phyloP scores from a whole-genome alignment of 2,797 vertebrate genomes.

The Ptychadena robeensis region DNA sequence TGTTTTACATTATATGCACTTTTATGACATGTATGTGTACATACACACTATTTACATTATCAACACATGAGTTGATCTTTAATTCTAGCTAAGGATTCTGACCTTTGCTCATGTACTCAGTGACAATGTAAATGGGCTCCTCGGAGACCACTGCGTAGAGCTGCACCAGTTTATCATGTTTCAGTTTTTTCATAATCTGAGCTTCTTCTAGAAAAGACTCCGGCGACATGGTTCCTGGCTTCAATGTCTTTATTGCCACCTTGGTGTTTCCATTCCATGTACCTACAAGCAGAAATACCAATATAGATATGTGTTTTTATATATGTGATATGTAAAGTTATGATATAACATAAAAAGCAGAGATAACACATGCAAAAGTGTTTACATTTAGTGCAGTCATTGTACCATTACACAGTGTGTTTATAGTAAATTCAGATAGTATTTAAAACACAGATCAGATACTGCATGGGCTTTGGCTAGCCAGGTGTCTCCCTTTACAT shows the following conservation, averaged over 20 bases:
- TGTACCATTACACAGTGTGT: no score
- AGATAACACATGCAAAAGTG: not conserved
- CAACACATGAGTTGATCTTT: no score
- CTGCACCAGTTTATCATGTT: constrained; percentile 95
- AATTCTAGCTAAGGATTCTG: constrained; percentile 8
- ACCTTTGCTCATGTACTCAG: constrained; percentile 98
- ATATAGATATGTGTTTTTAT: not conserved
- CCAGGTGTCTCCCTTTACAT: not conserved
- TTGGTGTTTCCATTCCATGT: constrained; percentile 98
- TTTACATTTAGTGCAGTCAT: not conserved
- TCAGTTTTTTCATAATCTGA: constrained; percentile 98
- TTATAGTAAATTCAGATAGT: not conserved
- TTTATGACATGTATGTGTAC: no score
- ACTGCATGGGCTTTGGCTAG: no score
- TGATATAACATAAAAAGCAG: no score
- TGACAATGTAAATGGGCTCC: constrained; percentile 97
- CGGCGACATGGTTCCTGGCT: constrained; percentile 96
- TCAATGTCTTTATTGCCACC: constrained; percentile 97
- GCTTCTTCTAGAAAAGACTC: constrained; percentile 97
- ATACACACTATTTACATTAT: not conserved
- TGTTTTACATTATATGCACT: no score
- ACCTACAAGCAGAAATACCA: constrained; percentile 75
- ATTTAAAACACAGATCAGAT: no score
- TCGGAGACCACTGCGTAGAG: constrained; percentile 96
- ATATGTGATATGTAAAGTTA: not conserved